Conservation (phyloP, 1,140 invertebrate genomes). For the Delia radicum region DNA sequence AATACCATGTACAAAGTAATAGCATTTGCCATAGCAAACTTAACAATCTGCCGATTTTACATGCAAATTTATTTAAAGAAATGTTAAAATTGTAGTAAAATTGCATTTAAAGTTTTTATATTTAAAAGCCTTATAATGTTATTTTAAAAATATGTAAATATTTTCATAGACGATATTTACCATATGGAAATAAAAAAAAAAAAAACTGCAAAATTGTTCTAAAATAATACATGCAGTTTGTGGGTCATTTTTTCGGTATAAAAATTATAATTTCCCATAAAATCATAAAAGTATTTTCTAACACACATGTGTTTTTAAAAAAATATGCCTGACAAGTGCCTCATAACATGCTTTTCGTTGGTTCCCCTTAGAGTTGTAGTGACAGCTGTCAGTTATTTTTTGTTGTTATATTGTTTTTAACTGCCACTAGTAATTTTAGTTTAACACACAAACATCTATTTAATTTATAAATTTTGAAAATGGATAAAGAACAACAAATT, state of each 20-base stretch:
- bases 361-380: conserved; percentile 1
- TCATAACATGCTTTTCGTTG: background rate
- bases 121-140: conserved; percentile 18
- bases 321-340: background rate
- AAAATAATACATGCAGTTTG: background rate
- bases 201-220: background rate
- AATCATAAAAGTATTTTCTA: background rate
- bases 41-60: background rate
- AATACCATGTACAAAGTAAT: background rate
- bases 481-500: background rate
- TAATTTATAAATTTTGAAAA: background rate
- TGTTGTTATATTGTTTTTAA: background rate
- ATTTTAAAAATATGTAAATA: background rate
- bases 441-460: background rate
- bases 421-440: background rate
- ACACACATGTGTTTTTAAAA: background rate
- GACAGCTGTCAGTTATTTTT: conserved; percentile 12
- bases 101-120: background rate
- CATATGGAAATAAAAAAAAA: background rate
- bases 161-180: background rate
- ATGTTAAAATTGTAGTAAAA: background rate
- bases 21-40: background rate
- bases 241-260: background rate
- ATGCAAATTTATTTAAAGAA: background rate
- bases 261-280: background rate